These are phyloP conservation scores for Trachythela sp. DNA, from an alignment of 64 coral and sea anemone genomes.

Conservation along the genomic window DNA sequence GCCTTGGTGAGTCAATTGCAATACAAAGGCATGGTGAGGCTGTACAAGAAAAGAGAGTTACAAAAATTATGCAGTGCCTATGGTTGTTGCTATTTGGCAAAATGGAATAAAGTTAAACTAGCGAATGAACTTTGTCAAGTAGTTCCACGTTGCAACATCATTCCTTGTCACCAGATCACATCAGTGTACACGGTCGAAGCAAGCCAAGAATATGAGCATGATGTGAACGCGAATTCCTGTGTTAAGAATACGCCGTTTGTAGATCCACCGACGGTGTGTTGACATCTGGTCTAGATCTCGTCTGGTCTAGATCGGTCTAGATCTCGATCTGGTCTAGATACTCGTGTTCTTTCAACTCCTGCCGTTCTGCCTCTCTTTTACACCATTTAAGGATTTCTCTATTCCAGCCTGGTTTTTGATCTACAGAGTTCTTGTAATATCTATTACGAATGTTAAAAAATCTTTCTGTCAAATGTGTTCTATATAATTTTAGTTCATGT, in stretches of 20 bases:
- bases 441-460: too few relatives aligned
- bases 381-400: constrained; percentile 34
- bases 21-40: background rate
- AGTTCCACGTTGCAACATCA: background rate
- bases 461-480: too few relatives aligned
- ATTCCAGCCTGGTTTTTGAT: constrained; percentile 39
- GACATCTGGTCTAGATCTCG: too few relatives aligned
- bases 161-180: background rate
- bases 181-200: background rate
- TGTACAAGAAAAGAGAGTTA: background rate
- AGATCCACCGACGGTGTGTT: too few relatives aligned
- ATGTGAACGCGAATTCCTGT: too few relatives aligned
- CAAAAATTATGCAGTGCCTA: background rate
- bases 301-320: too few relatives aligned
- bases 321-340: too few relatives aligned
- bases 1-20: background rate
- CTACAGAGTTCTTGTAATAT: constrained; percentile 32
- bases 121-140: background rate
- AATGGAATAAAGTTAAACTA: background rate
- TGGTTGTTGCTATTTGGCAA: background rate
- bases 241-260: too few relatives aligned
- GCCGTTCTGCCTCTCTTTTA: background rate
- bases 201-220: background rate
- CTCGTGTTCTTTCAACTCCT: background rate
- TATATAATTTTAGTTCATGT: too few relatives aligned